A percentile compares a stretch with the other conserved stretches of the same genome.
phyloP scores from a whole-genome alignment of 2,113 vertebrate genomes.

The Columba janthina region DNA sequence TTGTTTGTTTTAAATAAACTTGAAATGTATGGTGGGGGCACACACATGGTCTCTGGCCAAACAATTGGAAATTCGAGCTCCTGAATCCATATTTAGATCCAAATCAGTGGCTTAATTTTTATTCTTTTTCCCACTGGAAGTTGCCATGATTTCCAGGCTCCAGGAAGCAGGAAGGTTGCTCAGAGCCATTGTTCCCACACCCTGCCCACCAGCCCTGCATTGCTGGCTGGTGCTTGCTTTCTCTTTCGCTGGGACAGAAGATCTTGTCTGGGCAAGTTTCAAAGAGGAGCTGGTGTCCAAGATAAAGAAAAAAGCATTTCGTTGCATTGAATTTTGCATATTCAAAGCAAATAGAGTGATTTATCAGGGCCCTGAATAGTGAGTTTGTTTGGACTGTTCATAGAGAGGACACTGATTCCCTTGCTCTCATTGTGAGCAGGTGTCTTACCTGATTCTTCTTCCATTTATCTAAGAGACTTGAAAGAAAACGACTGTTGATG shows the following conservation, averaged over 20 bases:
- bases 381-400: not conserved
- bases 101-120: not conserved
- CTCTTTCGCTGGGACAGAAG: constrained; percentile 23
- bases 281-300: constrained; percentile 4
- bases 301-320: constrained; percentile 23
- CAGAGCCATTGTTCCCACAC: constrained; percentile 27
- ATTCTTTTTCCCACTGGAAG: accelerated
- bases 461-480: not conserved
- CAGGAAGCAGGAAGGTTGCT: not conserved
- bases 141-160: not conserved
- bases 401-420: not conserved
- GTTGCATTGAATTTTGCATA: not conserved
- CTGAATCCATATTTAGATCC: not conserved
- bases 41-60: not conserved
- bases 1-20: not conserved
- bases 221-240: constrained; percentile 25
- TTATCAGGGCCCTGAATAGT: not conserved
- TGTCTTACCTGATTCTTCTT: not conserved
- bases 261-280: constrained; percentile 37
- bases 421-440: not conserved
- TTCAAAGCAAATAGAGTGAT: not conserved
- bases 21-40: not conserved
- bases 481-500: not conserved
- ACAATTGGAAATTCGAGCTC: not conserved
- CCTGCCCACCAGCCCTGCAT: not conserved